Evolutionary conservation across 2,113 vertebrate species (phyloP).

Genomic region (Clarias batrachus): DNA sequence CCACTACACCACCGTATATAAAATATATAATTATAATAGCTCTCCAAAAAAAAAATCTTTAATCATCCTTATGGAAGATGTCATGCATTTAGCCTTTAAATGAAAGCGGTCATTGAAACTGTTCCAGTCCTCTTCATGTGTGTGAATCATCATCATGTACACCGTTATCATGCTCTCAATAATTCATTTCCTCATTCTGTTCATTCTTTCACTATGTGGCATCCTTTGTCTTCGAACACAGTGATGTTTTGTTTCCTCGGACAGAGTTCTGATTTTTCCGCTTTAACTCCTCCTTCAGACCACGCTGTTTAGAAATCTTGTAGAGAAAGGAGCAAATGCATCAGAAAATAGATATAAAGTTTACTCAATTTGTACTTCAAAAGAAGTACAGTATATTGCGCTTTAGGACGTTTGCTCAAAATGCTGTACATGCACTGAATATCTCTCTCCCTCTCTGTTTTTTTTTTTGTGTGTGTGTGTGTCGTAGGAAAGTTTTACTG

Average conservation of each 20-base stretch:
- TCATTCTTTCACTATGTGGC: background rate
- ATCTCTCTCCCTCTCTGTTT: too few relatives aligned
- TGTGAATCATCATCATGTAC: background rate
- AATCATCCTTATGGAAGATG: background rate
- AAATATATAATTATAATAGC: too few relatives aligned
- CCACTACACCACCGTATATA: too few relatives aligned
- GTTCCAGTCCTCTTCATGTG: background rate
- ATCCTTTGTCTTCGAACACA: conserved; percentile 36
- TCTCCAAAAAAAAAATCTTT: background rate
- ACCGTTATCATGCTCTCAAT: background rate
- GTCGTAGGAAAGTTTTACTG: conserved; percentile 96
- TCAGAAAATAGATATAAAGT: background rate
- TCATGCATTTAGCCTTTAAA: background rate
- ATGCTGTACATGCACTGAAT: background rate
- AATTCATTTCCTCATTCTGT: background rate
- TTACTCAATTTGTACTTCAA: background rate
- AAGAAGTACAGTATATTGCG: background rate
- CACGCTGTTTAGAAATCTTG: background rate
- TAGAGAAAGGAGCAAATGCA: background rate
- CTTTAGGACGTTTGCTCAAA: background rate
- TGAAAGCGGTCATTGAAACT: background rate
- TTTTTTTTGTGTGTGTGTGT: conserved; percentile 17
- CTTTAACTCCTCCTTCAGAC: background rate
- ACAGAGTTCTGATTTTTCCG: conserved; percentile 30
- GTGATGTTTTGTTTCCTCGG: conserved; percentile 30